A percentile compares a stretch with the other conserved stretches of the same genome.
Conservation (phyloP, 2,797 vertebrate genomes). For the Tenualosa thibaudeaui region DNA sequence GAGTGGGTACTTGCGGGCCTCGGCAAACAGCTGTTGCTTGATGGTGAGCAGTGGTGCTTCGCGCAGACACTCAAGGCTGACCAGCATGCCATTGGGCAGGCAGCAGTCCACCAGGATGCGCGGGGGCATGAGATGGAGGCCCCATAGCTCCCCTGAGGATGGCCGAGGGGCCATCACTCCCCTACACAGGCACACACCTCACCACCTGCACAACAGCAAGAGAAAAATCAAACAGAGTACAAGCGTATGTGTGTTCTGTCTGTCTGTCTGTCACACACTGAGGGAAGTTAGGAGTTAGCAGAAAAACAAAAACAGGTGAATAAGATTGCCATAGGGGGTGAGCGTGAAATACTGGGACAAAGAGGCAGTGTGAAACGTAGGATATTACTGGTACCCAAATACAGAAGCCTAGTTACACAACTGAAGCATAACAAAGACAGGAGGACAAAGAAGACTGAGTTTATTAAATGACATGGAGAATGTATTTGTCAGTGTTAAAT, state of each 20-base stretch:
- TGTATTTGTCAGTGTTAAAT: background rate
- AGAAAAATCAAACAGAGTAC: background rate
- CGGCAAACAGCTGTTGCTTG: slow-evolving; percentile 78
- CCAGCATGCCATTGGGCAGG: slow-evolving; percentile 78
- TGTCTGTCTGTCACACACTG: background rate
- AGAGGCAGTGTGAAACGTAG: no score
- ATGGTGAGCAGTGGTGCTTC: slow-evolving; percentile 76
- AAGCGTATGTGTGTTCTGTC: background rate
- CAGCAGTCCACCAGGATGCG: slow-evolving; percentile 81
- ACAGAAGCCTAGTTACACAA: no score
- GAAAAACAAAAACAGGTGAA: no score
- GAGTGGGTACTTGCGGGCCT: slow-evolving; percentile 77
- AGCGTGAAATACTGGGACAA: background rate
- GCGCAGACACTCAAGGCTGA: slow-evolving; percentile 77
- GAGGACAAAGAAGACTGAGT: no score
- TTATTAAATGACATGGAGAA: no score
- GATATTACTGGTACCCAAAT: no score
- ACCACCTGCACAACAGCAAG: background rate
- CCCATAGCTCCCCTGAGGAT: slow-evolving; percentile 79
- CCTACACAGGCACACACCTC: slow-evolving; percentile 19
- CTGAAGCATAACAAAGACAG: no score
- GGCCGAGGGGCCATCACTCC: slow-evolving; percentile 68
- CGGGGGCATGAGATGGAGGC: slow-evolving; percentile 80
- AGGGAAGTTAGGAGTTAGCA: no score
- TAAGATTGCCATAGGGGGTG: no score